Conservation (phyloP, 2,113 vertebrate genomes). For the Chaetorhynchus papuensis region DNA sequence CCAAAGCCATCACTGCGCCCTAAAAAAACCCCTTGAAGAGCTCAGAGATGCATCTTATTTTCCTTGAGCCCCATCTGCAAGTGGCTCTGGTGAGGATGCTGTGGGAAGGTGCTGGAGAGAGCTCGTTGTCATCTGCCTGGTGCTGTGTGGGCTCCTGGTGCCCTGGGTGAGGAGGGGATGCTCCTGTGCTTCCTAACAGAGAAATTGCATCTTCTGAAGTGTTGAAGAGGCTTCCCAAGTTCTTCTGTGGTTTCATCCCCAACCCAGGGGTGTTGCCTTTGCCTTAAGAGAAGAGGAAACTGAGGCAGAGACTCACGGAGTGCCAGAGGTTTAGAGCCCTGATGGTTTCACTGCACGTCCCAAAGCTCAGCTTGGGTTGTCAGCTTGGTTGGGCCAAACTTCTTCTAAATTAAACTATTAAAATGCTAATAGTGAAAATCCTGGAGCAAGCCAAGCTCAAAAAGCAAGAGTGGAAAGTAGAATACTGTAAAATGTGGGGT, state of each 20-base stretch:
- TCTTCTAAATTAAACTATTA: not conserved
- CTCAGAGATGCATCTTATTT: not conserved
- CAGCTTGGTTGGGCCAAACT: not conserved
- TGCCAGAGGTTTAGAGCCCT: not conserved
- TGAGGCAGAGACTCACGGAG: not conserved
- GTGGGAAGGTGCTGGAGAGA: not conserved
- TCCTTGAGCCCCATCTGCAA: not conserved
- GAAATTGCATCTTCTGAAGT: not conserved
- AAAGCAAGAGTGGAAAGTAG: not conserved
- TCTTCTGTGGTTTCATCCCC: not conserved
- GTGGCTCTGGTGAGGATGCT: not conserved
- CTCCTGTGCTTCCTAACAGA: not conserved
- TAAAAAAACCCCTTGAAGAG: not conserved
- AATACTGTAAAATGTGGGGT: not conserved
- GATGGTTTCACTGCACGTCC: not conserved
- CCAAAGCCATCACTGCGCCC: not conserved
- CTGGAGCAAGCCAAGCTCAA: not conserved
- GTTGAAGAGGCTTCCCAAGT: not conserved
- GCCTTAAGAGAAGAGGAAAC: not conserved
- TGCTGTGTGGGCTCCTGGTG: rapidly evolving
- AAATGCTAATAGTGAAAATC: not conserved
- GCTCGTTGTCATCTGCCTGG: not conserved
- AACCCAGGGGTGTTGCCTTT: not conserved
- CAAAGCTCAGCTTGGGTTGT: too few species aligned
- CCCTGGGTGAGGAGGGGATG: not conserved